Evolutionary conservation across 2,888 invertebrate species (phyloP).

Genomic region (Caenorhabditis sinica): DNA sequence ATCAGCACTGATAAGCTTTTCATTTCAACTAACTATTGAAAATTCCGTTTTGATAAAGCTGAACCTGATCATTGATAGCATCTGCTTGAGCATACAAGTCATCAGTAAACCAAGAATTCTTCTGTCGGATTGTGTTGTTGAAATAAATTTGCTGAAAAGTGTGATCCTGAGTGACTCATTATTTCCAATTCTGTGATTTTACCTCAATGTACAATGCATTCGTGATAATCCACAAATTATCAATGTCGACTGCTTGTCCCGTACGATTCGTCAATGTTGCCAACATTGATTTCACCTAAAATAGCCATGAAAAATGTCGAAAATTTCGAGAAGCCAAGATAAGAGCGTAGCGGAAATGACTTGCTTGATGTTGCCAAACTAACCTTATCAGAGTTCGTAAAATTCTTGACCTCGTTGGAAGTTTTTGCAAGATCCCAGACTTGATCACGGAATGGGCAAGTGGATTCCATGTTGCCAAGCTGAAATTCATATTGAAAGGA

Average conservation of each 20-base stretch:
- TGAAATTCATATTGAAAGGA: too few species aligned
- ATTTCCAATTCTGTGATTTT: neutral
- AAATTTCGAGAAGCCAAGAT: neutral
- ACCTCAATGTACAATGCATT: slow-evolving; percentile 70
- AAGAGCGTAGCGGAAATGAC: slow-evolving; percentile 12
- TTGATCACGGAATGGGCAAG: slow-evolving; percentile 64
- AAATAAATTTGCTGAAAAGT: slow-evolving; percentile 63
- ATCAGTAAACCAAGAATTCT: slow-evolving; percentile 66
- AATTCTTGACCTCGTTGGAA: slow-evolving; percentile 61
- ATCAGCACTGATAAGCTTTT: neutral
- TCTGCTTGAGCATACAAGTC: slow-evolving; percentile 58
- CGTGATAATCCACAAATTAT: slow-evolving; percentile 70
- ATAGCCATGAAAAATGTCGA: slow-evolving; percentile 34
- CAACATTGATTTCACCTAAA: slow-evolving; percentile 59
- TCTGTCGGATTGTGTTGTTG: slow-evolving; percentile 45
- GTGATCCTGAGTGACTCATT: neutral
- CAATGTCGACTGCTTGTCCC: slow-evolving; percentile 60
- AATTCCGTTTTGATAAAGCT: slow-evolving; percentile 72
- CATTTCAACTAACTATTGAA: slow-evolving; percentile 48
- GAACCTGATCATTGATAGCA: slow-evolving; percentile 67
- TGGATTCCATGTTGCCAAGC: slow-evolving; percentile 70
- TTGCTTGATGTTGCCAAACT: neutral
- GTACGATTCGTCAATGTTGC: slow-evolving; percentile 53
- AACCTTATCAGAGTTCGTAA: slow-evolving; percentile 54
- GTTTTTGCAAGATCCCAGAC: slow-evolving; percentile 71